Evolutionary conservation across 2,888 invertebrate species (phyloP), one percentile per base, ranked within the genome.

Genomic region (Apodemia hepburni): DNA sequence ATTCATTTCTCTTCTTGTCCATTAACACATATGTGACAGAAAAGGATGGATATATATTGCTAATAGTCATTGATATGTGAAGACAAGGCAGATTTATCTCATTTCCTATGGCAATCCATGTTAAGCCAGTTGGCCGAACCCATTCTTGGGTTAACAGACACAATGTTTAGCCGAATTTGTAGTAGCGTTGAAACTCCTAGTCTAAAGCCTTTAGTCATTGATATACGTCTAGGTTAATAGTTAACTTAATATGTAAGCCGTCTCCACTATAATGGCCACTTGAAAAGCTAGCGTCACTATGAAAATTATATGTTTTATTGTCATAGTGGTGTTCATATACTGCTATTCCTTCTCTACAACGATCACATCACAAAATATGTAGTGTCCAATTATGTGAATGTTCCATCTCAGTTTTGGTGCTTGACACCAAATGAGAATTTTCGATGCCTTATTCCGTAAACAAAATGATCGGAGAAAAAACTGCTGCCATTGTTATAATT

Each of bases 231-330:
- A 57, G 54, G 54, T 57, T 57, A 57, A 57, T 57, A 29, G 22
- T 57, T 57, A 57, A 17, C 45, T 47, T 47, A 17, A 47, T 47
- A 17, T 47, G 8, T 57, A 57, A 57, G 54, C 54, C 59, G 63
- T 42, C 66, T 67, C 65, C 67, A 67, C 65, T 69, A 64, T 64
- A 63, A 62, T 62, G 66, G 61, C 61, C 64, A 63, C 59, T 64
- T 42, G 27, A 1, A 70, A 70, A 68, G 71, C 63, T 68, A 66
- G 64, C 72, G 81, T 75, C 84, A 82, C 86, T 86, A 85, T 85
- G 86, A 82, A 80, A 84, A 82, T 84, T 82, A 86, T 87, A 87
- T 87, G 87, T 87, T 86, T 78, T 80, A 84, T 84, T 81, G 82
- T 80, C 88, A 85, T 87, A 84, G 88, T 85, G 87, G 77, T 85